Conservation (phyloP, 2,888 invertebrate species). For the Polymixis lichenea region DNA sequence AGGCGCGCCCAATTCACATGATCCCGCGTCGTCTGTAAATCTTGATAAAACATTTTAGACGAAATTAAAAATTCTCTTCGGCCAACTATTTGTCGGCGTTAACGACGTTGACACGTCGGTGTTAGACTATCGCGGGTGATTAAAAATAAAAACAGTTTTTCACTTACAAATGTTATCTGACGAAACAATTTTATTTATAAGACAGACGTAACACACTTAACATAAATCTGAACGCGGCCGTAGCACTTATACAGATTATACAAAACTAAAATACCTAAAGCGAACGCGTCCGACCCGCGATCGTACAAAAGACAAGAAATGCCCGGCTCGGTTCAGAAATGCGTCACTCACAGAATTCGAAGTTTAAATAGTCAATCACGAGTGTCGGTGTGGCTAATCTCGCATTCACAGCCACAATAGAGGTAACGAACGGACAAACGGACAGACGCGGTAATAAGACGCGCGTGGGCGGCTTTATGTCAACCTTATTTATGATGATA, state of each 20-base stretch:
- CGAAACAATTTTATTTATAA: constrained; percentile 68
- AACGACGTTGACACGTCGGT: constrained; percentile 70
- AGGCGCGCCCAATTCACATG: constrained; percentile 73
- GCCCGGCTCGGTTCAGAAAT: constrained; percentile 74
- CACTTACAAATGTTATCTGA: constrained; percentile 62
- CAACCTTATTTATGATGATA: constrained; percentile 89
- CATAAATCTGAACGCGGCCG: constrained; percentile 64
- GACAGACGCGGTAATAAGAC: constrained; percentile 89
- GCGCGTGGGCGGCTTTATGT: constrained; percentile 89
- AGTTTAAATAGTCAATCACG: constrained; percentile 90
- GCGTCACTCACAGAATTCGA: constrained; percentile 84
- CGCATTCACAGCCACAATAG: constrained; percentile 88
- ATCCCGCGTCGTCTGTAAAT: constrained; percentile 77
- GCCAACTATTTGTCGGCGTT: constrained; percentile 68
- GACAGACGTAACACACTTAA: constrained; percentile 65
- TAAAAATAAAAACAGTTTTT: constrained; percentile 64
- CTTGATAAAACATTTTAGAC: constrained; percentile 80
- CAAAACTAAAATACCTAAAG: constrained; percentile 67
- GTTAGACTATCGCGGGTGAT: constrained; percentile 62
- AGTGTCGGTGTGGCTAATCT: constrained; percentile 88
- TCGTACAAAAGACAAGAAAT: constrained; percentile 69
- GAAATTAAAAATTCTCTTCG: constrained; percentile 73
- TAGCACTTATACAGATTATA: constrained; percentile 64
- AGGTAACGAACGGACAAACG: constrained; percentile 89
- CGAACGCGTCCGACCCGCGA: constrained; percentile 53